These are phyloP conservation scores for Monoplex corrugatus DNA, from an alignment of 2,888 invertebrate species.

Conservation along the genomic window DNA sequence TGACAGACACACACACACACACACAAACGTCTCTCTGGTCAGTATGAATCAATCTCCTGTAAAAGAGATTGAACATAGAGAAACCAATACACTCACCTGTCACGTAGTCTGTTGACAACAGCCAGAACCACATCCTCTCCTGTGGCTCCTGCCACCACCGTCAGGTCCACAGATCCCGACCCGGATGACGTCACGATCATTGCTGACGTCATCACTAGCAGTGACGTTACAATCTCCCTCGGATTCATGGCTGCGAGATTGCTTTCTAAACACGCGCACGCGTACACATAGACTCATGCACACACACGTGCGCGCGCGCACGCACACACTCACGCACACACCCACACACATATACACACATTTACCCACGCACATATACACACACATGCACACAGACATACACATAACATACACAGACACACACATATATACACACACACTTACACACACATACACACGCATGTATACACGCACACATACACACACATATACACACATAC, in stretches of 20 bases:
- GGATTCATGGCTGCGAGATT: not conserved
- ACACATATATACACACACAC: not conserved
- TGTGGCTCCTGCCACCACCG: not conserved
- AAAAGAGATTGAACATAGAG: too few species aligned
- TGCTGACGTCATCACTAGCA: not conserved
- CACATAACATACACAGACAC: not conserved
- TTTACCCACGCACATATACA: not conserved
- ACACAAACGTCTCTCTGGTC: too few species aligned
- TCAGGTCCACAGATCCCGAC: not conserved
- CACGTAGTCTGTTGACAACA: not conserved
- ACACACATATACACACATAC: not conserved
- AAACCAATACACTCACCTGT: too few species aligned
- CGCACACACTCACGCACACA: constrained; percentile 19
- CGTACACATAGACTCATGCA: not conserved
- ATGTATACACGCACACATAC: not conserved
- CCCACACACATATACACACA: not conserved
- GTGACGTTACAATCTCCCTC: not conserved
- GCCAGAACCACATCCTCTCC: not conserved
- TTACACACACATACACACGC: not conserved
- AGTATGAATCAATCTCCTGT: too few species aligned
- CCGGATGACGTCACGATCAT: not conserved
- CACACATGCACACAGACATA: not conserved
- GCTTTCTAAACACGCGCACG: not conserved
- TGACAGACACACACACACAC: not conserved
- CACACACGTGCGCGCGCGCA: not conserved